Evolutionary conservation across 1,140 invertebrate genomes (phyloP), one percentile per base, ranked within the genome.

Genomic region (Leptopilina boulardi): DNA sequence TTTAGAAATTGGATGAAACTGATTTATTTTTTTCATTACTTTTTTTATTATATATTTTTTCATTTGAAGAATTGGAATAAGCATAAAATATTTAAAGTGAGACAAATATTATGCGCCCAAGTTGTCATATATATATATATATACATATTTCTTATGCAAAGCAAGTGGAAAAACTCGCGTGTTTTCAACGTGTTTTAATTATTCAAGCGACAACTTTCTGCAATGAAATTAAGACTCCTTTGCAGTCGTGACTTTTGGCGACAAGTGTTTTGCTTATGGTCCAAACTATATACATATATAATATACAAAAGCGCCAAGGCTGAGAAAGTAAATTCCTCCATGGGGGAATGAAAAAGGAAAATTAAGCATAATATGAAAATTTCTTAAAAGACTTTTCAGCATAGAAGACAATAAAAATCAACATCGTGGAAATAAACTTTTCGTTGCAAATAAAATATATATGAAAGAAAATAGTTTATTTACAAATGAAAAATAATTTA

Each of bases 211-310:
- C 88, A 89, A 90, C 85, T 90, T 89, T 89, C 79, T 81, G 86
- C 88, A 88, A 89, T 89, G 88, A 90, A 89, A 89, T 90, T 90
- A 90, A n/a, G 88, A 90, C 84, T 84, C 80, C n/a, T n/a, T 84
- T 83, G 79, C 83, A 84, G 82, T 87, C 83, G 84, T 84, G 87
- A 88, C 87, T 88, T 80, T 81, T 81, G 74, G 84, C 83, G 84
- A 87, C 87, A 86, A 87, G 82, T 89, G 88, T 89, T 89, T 89
- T 87, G 85, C 87, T 86, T 85, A 87, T 83, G 83, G 83, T n/a
- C 79, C 78, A 81, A 81, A 76, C 56, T 70, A 30, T 30, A 80
- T 79, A 77, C 74, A 73, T 81, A n/a, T n/a, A n/a, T 81, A 70
- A 79, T 54, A 77, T 77, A n/a, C n/a, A n/a, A 74, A 74, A 77